Evolutionary conservation across 1,140 invertebrate genomes (phyloP).

Genomic region (Arion vulgaris): DNA sequence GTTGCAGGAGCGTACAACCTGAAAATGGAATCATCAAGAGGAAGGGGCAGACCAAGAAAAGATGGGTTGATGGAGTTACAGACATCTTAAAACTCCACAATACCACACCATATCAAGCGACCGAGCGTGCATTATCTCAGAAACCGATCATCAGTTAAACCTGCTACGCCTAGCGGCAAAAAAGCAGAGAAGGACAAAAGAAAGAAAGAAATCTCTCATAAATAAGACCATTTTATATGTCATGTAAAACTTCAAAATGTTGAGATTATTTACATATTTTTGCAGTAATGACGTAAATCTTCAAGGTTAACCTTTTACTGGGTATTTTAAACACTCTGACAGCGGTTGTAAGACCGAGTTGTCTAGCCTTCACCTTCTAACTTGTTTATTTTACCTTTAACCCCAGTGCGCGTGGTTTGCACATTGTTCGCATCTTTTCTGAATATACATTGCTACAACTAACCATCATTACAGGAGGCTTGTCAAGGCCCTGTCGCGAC

Average conservation of each 20-base stretch:
- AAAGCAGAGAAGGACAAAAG: too few relatives aligned
- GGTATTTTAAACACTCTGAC: neutral
- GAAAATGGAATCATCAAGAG: too few relatives aligned
- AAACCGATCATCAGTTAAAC: too few relatives aligned
- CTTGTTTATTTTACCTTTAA: conserved; percentile 2
- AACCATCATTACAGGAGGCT: conserved; percentile 3
- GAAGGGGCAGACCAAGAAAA: too few relatives aligned
- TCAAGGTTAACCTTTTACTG: neutral
- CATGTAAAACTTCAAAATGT: neutral
- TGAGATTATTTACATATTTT: neutral
- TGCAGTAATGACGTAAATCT: neutral
- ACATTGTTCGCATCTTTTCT: neutral
- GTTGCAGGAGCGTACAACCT: too few relatives aligned
- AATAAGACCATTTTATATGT: neutral
- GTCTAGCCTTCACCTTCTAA: neutral
- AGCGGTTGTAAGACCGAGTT: neutral
- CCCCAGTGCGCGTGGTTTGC: neutral
- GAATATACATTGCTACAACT: neutral
- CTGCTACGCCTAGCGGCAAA: too few relatives aligned
- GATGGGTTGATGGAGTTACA: too few relatives aligned
- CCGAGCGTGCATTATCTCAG: too few relatives aligned
- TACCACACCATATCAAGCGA: too few relatives aligned
- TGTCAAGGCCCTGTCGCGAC: neutral
- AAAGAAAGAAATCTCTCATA: neutral
- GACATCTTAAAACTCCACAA: too few relatives aligned